Evolutionary conservation across 1,140 invertebrate species (phyloP), one percentile per base, ranked within the genome.

Genomic region (Zaprionus davidi): DNA sequence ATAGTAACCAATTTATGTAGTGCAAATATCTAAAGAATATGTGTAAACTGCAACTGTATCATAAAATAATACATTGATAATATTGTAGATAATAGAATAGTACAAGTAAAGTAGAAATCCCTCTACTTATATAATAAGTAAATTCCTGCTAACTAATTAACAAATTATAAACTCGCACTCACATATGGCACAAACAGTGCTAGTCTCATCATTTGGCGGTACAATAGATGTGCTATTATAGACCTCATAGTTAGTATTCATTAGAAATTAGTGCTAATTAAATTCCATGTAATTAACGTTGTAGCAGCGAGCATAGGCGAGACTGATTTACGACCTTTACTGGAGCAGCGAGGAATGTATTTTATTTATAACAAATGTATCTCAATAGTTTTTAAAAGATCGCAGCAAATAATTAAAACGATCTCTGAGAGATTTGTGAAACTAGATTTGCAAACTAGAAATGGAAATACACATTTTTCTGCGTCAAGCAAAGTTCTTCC

Each of bases 191-290:
- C 20, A 22, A 51, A 7, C 6, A 9, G n/a, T 46, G 17, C 6
- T 3, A 3, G 41, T 5, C n/a, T 6, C 5, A 5, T 11, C 20
- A 22, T 22, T 51, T 51, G 46, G 20, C 46, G 46, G 46, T 51
- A 51, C 46, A 51, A 51, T 51, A 24, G 46, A 51, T 9, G 11
- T 24, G 22, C 17, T 51, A 51, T 20, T 51, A 20, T 20, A 51
- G 46, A 20, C 9, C 17, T 51, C 46, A 24, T 46, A 51, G 46
- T 51, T 46, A 46, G 22, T 51, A 51, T 51, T 51, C 46, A 51
- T 51, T 51, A 51, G n/a, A 51, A 51, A 51, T 13, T 51, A 24
- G 46, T 24, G 46, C 46, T 51, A 51, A 51, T 51, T 51, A 24
- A 51, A 51, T 22, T 24, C 20, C 20, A 51, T 5, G 46, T 51